Base-by-base conservation (phyloP, 2,888 invertebrate genomes). In the Zhuqinia jingwanae region DNA sequence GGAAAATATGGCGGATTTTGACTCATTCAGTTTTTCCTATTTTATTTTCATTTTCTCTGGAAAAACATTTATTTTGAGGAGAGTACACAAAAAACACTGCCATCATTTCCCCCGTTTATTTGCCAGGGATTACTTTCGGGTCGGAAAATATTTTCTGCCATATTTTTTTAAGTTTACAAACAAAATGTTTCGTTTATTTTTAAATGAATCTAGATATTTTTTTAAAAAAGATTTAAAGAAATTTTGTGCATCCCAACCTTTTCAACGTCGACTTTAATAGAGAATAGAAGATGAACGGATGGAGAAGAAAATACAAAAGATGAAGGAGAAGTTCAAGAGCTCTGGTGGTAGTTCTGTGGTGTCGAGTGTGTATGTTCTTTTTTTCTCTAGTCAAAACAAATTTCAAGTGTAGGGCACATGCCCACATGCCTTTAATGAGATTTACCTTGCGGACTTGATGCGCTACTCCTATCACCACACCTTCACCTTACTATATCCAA, bases 401-500 rank as follows among this genome's bases (percentile, higher is more conserved):
- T 88, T 88, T 89, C 88, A 89, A 89, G 89, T 89, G 89, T 60
- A 30, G 85, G 79, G 87, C 82, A 87, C 86, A 78, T 60, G 82
- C 78, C 85, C 90, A 88, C 89, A 90, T 86, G 89, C 86, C 89
- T 88, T 60, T 90, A 90, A 90, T 90, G 90, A 90, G 90, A 90
- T 90, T 90, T 90, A 87, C 89, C 90, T 90, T 88, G 88, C 87
- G 89, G 89, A 87, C 88, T 90, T 86, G 87, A 89, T 89, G 88
- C 83, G 89, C 88, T 15, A 6, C 20, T 58, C 87, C 89, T 53
- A 17, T 53, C 53, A 6, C 53, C 53, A 11, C 11, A 42, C 15
- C 53, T 17, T 53, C 53, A 53, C n/a, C n/a, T n/a, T n/a, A n/a
- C 53, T 17, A 53, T 53, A n/a, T 10, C 22, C 53, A n/a, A 53